Evolutionary conservation across 2,113 vertebrate genomes (phyloP), one percentile per base, ranked within the genome.

Genomic region (Catharus bicknelli): DNA sequence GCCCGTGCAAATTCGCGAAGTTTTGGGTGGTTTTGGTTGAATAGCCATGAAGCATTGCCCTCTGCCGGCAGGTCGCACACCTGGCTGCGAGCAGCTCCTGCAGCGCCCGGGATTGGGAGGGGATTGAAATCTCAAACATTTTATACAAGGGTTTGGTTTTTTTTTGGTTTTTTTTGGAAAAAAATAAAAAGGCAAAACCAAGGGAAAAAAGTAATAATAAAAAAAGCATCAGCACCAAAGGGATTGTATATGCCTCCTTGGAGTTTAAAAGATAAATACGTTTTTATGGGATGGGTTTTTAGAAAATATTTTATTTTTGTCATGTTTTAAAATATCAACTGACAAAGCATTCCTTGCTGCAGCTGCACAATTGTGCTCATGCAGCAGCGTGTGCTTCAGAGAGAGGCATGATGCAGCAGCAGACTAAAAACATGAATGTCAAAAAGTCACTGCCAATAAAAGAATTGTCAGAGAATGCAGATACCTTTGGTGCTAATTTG

Each of bases 41-140:
- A 96, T 0, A 77, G 43, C 50, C 90, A 93, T 92, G 90, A 90
- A 83, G 90, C 90, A 90, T 66, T 88, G 96, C 90, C 96, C 92
- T 54, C 96, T 95, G 80, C 94, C 88, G 94, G 95, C 72, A 76
- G 76, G 54, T 66, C 22, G 8, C 45, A 36, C 66, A 43, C 89
- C 91, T 73, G 63, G 45, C 66, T 63, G 59, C 23, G 3, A 47
- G 72, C 10, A 0, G 40, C 42, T 91, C 45, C 64, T 7, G 36
- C 51, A 12, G 40, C 7, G 1, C 23, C 45, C 1, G 2, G 5
- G 13, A 4, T 30, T 12, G 21, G 26, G 7, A 38, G 5, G 32
- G n/a, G n/a, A 12, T 14, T 15, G 15, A 40, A 47, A 50, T 14
- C 8, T 25, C 77, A 14, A 34, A 7, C 20, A 21, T 20, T 53